Conservation (phyloP, 2,888 invertebrate species). For the Torymus aiolomorphi region DNA sequence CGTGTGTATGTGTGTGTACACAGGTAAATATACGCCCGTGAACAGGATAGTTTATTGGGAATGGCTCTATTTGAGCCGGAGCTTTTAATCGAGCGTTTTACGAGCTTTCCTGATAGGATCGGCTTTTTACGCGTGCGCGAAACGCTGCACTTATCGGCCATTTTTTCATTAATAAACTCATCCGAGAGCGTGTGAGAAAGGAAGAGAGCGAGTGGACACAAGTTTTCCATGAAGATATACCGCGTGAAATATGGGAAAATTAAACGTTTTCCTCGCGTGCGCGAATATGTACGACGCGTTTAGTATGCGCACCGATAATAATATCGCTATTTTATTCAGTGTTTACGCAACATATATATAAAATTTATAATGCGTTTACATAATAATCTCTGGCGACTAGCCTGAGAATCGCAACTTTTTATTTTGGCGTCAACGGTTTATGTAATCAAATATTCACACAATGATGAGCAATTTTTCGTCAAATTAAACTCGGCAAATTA, state of each 20-base stretch:
- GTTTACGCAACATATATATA: slow-evolving; percentile 10
- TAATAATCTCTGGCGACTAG: neutral
- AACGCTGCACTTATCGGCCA: neutral
- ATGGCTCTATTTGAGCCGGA: slow-evolving; percentile 21
- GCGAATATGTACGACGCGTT: too few relatives aligned
- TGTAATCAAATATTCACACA: slow-evolving; percentile 20
- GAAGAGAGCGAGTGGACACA: neutral
- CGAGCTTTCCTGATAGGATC: slow-evolving; percentile 33
- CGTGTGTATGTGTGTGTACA: too few relatives aligned
- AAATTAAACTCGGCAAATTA: slow-evolving; percentile 34
- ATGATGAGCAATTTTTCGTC: slow-evolving; percentile 21
- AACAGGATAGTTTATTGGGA: slow-evolving; percentile 22
- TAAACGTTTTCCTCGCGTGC: slow-evolving; percentile 6
- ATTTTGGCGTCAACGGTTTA: neutral
- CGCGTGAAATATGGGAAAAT: neutral
- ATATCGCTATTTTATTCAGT: neutral
- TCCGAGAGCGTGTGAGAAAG: neutral
- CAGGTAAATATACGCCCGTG: too few relatives aligned
- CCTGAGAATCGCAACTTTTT: neutral
- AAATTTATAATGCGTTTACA: slow-evolving; percentile 15
- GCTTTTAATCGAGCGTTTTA: slow-evolving; percentile 27
- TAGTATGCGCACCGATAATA: slow-evolving; percentile 6
- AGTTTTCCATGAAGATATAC: neutral
- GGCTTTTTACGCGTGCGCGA: neutral
- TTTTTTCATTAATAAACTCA: slow-evolving; percentile 12